A percentile compares a stretch with the other conserved stretches of the same genome.
phyloP scores from a whole-genome alignment of 2,888 invertebrate species.

The Cephonodes hylas region DNA sequence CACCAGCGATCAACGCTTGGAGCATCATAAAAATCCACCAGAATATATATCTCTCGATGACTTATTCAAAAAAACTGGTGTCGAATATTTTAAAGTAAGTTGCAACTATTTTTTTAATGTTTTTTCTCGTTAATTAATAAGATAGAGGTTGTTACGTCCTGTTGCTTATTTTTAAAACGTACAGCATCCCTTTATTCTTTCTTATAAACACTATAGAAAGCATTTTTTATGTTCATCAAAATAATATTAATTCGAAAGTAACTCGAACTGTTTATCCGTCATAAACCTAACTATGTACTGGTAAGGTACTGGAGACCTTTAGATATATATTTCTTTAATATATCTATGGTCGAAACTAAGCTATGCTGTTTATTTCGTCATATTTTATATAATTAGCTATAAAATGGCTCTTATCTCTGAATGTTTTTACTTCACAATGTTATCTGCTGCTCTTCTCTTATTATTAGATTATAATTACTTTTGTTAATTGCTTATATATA shows the following conservation, averaged over 20 bases:
- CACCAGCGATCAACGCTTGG: conserved; percentile 87
- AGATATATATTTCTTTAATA: neutral
- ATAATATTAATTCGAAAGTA: no score
- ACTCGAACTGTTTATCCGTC: no score
- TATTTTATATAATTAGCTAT: neutral
- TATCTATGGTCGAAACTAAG: no score
- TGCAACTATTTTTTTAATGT: neutral
- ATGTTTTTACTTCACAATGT: neutral
- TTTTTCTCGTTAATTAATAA: neutral
- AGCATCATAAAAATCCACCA: conserved; percentile 91
- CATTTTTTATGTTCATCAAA: no score
- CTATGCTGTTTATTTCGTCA: neutral
- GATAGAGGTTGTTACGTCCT: no score
- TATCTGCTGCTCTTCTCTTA: neutral
- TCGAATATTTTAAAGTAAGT: conserved; percentile 92
- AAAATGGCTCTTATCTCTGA: neutral
- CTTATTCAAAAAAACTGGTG: conserved; percentile 87
- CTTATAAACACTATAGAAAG: no score
- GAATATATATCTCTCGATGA: conserved; percentile 85
- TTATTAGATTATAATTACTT: neutral
- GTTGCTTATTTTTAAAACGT: no score
- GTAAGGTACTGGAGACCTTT: neutral
- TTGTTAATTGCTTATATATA: no score
- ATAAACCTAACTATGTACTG: no score
- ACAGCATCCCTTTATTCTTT: no score